Percentiles rank a stretch among this genome's conserved stretches.
These are phyloP conservation scores for Dicycla oo DNA, from an alignment of 2,888 invertebrate species.

Conservation along the genomic window DNA sequence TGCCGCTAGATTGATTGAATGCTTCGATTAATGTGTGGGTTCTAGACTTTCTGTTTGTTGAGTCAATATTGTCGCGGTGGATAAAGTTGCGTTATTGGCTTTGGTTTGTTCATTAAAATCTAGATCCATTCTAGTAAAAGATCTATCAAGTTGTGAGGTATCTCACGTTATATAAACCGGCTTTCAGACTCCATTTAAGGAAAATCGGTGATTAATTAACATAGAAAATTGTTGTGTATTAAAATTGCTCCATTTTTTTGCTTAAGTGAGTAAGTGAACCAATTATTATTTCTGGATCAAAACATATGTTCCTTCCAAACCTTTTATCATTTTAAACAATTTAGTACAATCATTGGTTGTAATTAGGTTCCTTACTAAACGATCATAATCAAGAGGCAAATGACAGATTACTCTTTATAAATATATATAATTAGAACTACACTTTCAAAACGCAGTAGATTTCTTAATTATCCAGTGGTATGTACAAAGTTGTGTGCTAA, in stretches of 20 bases:
- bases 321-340: neutral
- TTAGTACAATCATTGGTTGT: too few species aligned
- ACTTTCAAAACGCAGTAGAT: conserved; percentile 7
- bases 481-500: neutral
- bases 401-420: too few species aligned
- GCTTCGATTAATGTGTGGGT: conserved; percentile 17
- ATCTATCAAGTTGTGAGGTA: neutral
- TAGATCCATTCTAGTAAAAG: too few species aligned
- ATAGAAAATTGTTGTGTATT: neutral
- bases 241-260: neutral
- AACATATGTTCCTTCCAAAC: neutral
- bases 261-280: neutral
- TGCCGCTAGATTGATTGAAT: conserved; percentile 18
- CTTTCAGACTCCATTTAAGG: neutral
- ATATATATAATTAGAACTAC: neutral
- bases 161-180: neutral
- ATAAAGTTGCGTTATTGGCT: neutral
- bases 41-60: conserved; percentile 5
- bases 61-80: neutral
- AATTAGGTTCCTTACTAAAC: too few species aligned
- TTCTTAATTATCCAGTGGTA: neutral
- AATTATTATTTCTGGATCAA: neutral
- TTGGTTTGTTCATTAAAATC: neutral
- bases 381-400: too few species aligned
- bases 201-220: neutral